These are phyloP conservation scores for Drosophila neocordata DNA, from an alignment of 1,140 invertebrate species.

Conservation along the genomic window DNA sequence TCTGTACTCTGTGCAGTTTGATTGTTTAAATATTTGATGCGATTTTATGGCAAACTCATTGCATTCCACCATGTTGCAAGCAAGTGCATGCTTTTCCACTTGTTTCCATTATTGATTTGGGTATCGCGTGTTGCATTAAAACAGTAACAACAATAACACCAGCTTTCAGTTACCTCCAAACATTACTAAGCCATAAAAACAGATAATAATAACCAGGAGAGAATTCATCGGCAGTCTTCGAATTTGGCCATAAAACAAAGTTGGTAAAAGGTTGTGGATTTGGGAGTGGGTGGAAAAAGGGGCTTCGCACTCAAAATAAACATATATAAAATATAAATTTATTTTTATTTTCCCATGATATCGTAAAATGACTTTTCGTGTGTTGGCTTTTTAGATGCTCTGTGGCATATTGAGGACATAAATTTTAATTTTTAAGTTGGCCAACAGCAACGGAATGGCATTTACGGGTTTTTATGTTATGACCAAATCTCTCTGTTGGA, in stretches of 20 bases:
- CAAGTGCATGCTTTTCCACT: neutral
- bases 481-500: neutral
- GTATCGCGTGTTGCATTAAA: slow-evolving; percentile 46
- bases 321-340: slow-evolving; percentile 66
- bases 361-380: slow-evolving; percentile 54
- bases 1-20: slow-evolving; percentile 43
- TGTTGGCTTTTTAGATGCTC: neutral
- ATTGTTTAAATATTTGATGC: slow-evolving; percentile 78
- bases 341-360: slow-evolving; percentile 51
- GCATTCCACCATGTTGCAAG: slow-evolving; percentile 22
- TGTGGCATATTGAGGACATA: slow-evolving; percentile 28
- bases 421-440: slow-evolving; percentile 57
- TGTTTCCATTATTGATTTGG: slow-evolving; percentile 54
- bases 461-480: neutral
- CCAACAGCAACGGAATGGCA: neutral
- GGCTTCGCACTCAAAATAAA: slow-evolving; percentile 30
- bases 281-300: neutral
- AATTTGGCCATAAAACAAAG: slow-evolving; percentile 61
- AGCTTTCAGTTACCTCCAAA: slow-evolving; percentile 37
- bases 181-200: slow-evolving; percentile 53
- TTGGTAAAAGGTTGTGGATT: slow-evolving; percentile 12
- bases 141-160: slow-evolving; percentile 45
- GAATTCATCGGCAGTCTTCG: slow-evolving; percentile 9
- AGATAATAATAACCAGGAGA: slow-evolving; percentile 33
- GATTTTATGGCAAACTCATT: slow-evolving; percentile 53